Evolutionary conservation across 2,113 vertebrate genomes (phyloP), one percentile per base, ranked within the genome.

Genomic region (Strigops habroptila): DNA sequence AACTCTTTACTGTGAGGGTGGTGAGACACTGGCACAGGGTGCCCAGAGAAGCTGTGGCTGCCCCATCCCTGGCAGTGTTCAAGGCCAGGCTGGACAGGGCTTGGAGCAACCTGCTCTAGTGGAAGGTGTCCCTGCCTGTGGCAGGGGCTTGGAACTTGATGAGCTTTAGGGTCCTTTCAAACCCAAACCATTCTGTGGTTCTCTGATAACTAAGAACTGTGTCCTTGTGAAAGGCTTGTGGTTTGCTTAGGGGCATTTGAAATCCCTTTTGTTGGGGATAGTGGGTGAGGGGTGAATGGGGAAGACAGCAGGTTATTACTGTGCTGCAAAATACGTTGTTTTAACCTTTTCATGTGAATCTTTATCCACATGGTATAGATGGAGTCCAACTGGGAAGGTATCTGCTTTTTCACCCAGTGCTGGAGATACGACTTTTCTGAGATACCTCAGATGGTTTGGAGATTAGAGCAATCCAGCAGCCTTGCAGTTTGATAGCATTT

Each of bases 401-500:
- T 33, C 70, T 49, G 33, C 30, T 84, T 84, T 91, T 87, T 76
- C 33, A 84, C 23, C 59, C 49, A 37, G 48, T 41, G 28, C 49
- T 91, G 62, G 70, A 79, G 70, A 53, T 30, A 44, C 24, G 39
- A 41, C 23, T 68, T 94, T 69, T 85, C 86, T 62, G 65, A 76
- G 64, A 18, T 70, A 55, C 35, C 67, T 95, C 65, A 51, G 87
- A 85, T 91, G 80, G 43, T 48, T 46, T 35, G 80, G 82, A 93
- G 94, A 86, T 94, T 49, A 94, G 68, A 86, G 46, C 62, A 84
- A 84, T 75, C 86, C 60, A 65, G 64, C 65, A 82, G 75, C 82
- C 89, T 96, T 96, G 87, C 80, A 91, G 71, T 82, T 82, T 65
- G 78, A 86, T 91, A 71, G 93, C 65, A 46, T 96, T 96, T 94